Base-by-base conservation (phyloP, 2,888 invertebrate species). In the Xestia rhomboidea region DNA sequence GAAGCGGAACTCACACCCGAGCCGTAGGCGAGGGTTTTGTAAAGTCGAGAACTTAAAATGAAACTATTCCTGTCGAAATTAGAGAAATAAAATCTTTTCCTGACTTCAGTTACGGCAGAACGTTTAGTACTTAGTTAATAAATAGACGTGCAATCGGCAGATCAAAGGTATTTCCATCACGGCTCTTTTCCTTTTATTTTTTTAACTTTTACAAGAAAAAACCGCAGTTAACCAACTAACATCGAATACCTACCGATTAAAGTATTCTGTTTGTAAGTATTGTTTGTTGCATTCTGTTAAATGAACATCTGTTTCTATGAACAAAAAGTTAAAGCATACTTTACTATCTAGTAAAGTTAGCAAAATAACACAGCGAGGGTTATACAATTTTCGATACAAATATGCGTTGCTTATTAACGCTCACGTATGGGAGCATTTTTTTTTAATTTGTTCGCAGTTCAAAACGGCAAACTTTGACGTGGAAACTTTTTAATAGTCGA, bases 401-500 rank as follows among this genome's bases (percentile, higher is more conserved):
- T 49, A 24, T 85, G 87, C 84, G 76, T 85, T 87, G 87, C 88
- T 89, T 88, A 89, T 89, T 89, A 90, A 89, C 85, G 88, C 86
- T 86, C 75, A 85, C 79, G 57, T 75, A 85, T 85, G 86, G 80
- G 67, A 67, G 82, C 64, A 41, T 73, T 83, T 88, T 79, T 76
- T 92, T 92, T 91, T 87, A 90, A 90, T 91, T 91, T 91, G 90
- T 91, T 91, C 84, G 84, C 88, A 88, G 90, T 92, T 91, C 78
- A 89, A 87, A 92, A 90, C 89, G 90, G 89, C 89, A 86, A 93
- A 94, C 90, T 94, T 92, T 90, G 89, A 89, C 91, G 93, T 90
- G 76, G 86, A 89, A 92, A 92, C 90, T 91, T 91, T 88, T 91
- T 90, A 91, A 91, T 91, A 90, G 91, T 89, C 91, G 90, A 91